Evolutionary conservation across 2,113 vertebrate species (phyloP).

Genomic region (Hemichromis elongatus): DNA sequence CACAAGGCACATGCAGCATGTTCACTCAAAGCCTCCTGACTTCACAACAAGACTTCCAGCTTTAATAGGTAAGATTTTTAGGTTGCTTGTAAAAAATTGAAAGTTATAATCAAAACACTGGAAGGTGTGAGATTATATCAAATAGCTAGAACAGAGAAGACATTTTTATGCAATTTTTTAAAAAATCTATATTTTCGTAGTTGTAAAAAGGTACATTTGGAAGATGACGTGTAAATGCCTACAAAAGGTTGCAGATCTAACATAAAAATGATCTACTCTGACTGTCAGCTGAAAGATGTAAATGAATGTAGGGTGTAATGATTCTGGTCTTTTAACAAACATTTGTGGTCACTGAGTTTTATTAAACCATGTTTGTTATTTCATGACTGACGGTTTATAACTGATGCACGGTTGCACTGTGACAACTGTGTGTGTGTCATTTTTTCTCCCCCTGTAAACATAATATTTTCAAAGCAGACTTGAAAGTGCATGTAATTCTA

Average conservation of each 20-base stretch:
- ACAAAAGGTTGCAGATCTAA: neutral
- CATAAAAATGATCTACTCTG: neutral
- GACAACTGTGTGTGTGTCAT: neutral
- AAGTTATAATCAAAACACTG: neutral
- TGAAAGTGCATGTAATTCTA: neutral
- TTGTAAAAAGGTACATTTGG: neutral
- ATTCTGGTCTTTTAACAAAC: neutral
- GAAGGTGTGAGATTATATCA: neutral
- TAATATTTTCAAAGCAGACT: neutral
- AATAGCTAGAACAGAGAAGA: neutral
- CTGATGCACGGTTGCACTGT: neutral
- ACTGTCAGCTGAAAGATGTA: neutral
- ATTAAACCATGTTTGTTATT: neutral
- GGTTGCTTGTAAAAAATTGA: neutral
- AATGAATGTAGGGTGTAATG: neutral
- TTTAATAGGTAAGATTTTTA: neutral
- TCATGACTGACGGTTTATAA: neutral
- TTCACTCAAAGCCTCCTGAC: neutral
- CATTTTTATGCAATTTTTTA: fast-evolving
- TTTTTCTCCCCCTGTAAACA: neutral
- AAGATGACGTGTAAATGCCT: fast-evolving
- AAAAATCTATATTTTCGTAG: fast-evolving
- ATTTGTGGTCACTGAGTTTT: neutral
- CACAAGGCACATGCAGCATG: neutral
- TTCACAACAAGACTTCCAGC: neutral